Conservation (phyloP, 2,797 vertebrate species). For the Melanogrammus aeglefinus region DNA sequence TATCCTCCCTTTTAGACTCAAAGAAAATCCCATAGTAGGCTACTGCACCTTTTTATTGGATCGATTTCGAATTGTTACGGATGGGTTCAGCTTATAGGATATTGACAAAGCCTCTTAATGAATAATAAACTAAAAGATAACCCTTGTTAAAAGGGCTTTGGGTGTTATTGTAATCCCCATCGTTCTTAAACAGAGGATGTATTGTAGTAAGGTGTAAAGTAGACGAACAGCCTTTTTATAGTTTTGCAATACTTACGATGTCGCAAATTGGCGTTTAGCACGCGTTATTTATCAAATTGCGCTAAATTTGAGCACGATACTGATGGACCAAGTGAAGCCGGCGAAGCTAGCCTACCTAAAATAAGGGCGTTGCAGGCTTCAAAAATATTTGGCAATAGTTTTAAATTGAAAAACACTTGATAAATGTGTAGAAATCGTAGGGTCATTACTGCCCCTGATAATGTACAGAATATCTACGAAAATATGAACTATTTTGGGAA, state of each 20-base stretch:
- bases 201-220: neutral
- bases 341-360: neutral
- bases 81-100: neutral
- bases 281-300: slow-evolving; percentile 44
- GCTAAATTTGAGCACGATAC: slow-evolving; percentile 21
- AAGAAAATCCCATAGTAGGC: neutral
- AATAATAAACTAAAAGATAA: neutral
- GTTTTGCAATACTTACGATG: too few relatives aligned
- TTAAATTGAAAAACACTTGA: neutral
- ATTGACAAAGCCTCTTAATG: neutral
- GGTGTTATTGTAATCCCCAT: neutral
- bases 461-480: neutral
- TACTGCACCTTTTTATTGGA: neutral
- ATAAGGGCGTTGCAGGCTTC: slow-evolving; percentile 5
- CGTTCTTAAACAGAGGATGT: neutral
- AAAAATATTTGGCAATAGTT: too few relatives aligned
- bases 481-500: neutral
- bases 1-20: slow-evolving; percentile 44
- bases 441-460: neutral
- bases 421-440: neutral
- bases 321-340: slow-evolving; percentile 28
- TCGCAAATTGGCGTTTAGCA: neutral
- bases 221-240: neutral
- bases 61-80: neutral
- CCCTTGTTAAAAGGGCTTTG: neutral